Conservation (phyloP, 2,888 invertebrate species). For the Exephanes ischioxanthus region DNA sequence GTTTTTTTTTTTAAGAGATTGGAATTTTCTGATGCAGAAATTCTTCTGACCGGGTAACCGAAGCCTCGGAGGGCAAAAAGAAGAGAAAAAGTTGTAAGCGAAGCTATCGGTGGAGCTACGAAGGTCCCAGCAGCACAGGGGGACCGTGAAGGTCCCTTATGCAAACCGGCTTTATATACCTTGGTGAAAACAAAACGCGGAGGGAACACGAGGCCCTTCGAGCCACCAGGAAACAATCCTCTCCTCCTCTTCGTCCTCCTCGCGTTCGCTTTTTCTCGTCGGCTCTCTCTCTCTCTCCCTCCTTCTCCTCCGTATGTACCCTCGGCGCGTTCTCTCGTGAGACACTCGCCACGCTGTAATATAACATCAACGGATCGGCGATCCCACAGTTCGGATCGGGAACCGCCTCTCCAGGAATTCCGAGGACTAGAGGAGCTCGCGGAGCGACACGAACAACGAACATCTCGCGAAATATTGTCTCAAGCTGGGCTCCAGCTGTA, state of each 20-base stretch:
- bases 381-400: slow-evolving; percentile 67
- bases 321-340: slow-evolving; percentile 63
- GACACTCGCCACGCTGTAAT: slow-evolving; percentile 74
- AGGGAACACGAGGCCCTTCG: slow-evolving; percentile 66
- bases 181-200: slow-evolving; percentile 76
- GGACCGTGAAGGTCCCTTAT: slow-evolving; percentile 70
- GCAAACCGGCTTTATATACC: slow-evolving; percentile 78
- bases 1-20: background rate
- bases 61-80: slow-evolving; percentile 4
- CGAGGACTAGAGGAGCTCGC: slow-evolving; percentile 33
- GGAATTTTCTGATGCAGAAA: slow-evolving; percentile 4
- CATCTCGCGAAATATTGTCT: background rate
- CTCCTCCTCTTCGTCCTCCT: slow-evolving; percentile 50
- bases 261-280: slow-evolving; percentile 50
- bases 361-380: slow-evolving; percentile 75
- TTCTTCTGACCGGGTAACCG: slow-evolving; percentile 21
- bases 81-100: slow-evolving; percentile 1
- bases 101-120: slow-evolving; percentile 8
- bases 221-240: slow-evolving; percentile 78
- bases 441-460: slow-evolving; percentile 10
- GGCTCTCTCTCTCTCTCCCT: slow-evolving; percentile 36
- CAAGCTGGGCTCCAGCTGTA: background rate
- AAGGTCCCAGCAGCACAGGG: slow-evolving; percentile 12
- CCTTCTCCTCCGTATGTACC: slow-evolving; percentile 6
- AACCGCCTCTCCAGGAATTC: slow-evolving; percentile 55